phyloP scores from a whole-genome alignment of 2,797 vertebrate genomes.

The Bradypodion pumilum region DNA sequence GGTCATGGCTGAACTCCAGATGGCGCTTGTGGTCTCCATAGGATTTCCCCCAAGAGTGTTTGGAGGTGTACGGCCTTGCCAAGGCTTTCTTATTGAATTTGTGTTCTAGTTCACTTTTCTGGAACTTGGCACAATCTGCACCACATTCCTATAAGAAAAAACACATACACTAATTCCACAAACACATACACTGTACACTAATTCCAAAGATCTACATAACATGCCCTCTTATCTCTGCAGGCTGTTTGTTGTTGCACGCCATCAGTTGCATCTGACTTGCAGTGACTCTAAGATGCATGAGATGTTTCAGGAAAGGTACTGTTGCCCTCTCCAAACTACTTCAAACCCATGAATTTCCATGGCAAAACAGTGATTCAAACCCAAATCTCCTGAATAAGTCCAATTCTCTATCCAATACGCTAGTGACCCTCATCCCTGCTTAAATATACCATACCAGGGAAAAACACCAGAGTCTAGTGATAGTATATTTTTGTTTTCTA shows the following conservation, averaged over 20 bases:
- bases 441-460: background rate
- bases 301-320: no score
- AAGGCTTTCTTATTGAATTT: slow-evolving; percentile 81
- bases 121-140: slow-evolving; percentile 94
- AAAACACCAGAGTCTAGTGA: background rate
- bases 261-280: no score
- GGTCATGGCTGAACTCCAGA: slow-evolving; percentile 91
- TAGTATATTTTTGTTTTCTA: no score
- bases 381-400: no score
- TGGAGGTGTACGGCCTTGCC: slow-evolving; percentile 77
- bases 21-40: slow-evolving; percentile 94
- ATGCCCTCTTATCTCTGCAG: accelerated
- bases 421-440: background rate
- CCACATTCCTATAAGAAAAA: slow-evolving; percentile 84
- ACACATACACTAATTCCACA: background rate
- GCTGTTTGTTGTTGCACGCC: no score
- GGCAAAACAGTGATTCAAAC: no score
- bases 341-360: no score
- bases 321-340: no score
- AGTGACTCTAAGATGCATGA: no score
- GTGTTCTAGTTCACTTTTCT: slow-evolving; percentile 91
- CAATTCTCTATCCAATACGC: no score
- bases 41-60: slow-evolving; percentile 86
- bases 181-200: no score
- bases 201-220: background rate